Evolutionary conservation across 2,797 vertebrate species (phyloP), one percentile per base, ranked within the genome.

Genomic region (Numenius phaeopus): DNA sequence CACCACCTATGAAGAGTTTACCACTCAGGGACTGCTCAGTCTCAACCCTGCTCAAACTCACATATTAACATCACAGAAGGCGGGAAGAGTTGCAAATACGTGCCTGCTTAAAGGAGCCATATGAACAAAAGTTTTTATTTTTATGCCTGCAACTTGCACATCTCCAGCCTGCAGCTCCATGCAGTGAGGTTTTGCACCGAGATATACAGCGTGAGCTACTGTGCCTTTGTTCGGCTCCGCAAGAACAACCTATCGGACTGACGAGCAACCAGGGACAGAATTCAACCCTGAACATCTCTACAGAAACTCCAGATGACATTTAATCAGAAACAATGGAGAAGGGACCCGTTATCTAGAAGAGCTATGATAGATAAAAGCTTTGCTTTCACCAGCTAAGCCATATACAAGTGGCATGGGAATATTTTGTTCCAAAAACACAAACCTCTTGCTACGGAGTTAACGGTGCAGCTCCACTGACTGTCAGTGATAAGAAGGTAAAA

Each of bases 321-420:
- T 96, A 65, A 80, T 39, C 52, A 87, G 69, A 78, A 93, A 87
- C 64, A 94, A 71, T 57, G 57, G 83, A 61, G 61, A 87, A 89
- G 54, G 32, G 29, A 82, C 30, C 39, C 14, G 9, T 75, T 85
- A 95, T 88, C 72, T 85, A 65, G 54, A 89, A 87, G 58, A 89
- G 87, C 92, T 49, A 61, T 83, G 79, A 67, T 47, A 96, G 87
- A 85, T 78, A 97, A 85, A 72, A 80, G 78, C 87, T 93, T 87
- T 95, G 82, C 92, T 96, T 94, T 92, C 40, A 89, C 44, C 87
- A 85, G 90, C 83, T 85, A 81, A 96, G 87, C 29, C 57, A 34
- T 49, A 59, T 94, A 87, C 92, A 94, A 91, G 72, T 40, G 54
- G 27, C 82, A 89, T 18, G 82, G 89, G 90, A 92, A 91, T 94